A percentile compares a stretch with the other conserved stretches of the same genome.
Conservation (phyloP, 2,797 vertebrate genomes). For the Sardinella longiceps region DNA sequence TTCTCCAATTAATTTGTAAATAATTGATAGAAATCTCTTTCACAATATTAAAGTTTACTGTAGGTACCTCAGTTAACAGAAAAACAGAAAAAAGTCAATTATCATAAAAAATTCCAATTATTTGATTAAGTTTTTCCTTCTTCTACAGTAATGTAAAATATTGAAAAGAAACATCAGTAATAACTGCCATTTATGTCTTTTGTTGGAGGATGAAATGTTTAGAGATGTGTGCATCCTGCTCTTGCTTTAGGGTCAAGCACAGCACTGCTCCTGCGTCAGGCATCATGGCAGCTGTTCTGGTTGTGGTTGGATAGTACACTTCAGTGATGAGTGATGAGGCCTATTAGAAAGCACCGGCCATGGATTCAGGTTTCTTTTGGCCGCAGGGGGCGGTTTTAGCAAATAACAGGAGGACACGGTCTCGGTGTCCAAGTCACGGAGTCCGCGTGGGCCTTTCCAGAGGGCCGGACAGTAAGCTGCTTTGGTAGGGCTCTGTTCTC, state of each 20-base stretch:
- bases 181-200: background rate
- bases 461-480: background rate
- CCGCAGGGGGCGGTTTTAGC: background rate
- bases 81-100: too few relatives aligned
- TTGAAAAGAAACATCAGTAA: background rate
- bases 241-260: background rate
- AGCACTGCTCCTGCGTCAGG: conserved; percentile 54
- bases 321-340: background rate
- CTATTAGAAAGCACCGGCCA: background rate
- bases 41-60: background rate
- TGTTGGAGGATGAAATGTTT: background rate
- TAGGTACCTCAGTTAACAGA: too few relatives aligned
- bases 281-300: conserved; percentile 53
- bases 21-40: background rate
- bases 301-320: background rate
- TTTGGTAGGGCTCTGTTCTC: background rate
- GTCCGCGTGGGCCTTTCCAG: background rate
- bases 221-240: background rate
- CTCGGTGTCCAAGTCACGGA: conserved; percentile 10
- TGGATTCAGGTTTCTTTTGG: background rate
- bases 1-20: too few relatives aligned
- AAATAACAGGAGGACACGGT: background rate
- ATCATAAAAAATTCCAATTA: background rate
- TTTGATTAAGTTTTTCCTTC: too few relatives aligned
- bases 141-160: too few relatives aligned